phyloP scores from a whole-genome alignment of 2,888 invertebrate genomes.

The Leptura quadrifasciata region DNA sequence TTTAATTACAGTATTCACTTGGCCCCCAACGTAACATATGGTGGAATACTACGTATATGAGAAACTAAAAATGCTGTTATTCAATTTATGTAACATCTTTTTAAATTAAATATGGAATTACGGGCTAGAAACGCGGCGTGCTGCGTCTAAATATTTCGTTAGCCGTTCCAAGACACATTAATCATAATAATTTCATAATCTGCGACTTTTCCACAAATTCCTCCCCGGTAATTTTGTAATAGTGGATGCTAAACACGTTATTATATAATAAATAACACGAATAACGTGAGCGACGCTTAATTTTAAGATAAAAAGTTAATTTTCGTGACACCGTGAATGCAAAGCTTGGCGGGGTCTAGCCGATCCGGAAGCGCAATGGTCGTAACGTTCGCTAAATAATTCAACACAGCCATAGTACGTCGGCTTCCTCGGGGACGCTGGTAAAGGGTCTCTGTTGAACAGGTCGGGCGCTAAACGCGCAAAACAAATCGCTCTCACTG shows the following conservation, averaged over 20 bases:
- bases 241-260: neutral
- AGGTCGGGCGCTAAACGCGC: neutral
- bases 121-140: neutral
- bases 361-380: conserved; percentile 30
- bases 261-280: neutral
- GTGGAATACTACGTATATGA: too few relatives aligned
- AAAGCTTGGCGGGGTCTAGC: neutral
- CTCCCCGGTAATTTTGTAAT: neutral
- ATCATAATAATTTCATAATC: neutral
- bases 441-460: neutral
- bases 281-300: neutral
- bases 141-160: neutral
- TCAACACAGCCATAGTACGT: conserved; percentile 39
- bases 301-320: neutral
- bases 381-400: conserved; percentile 57
- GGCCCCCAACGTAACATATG: too few relatives aligned
- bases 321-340: neutral
- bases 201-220: neutral
- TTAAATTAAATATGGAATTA: neutral
- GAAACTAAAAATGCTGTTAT: too few relatives aligned
- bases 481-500: neutral
- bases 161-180: neutral
- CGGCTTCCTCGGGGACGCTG: neutral
- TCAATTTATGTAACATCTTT: too few relatives aligned
- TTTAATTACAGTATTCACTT: too few relatives aligned